A percentile compares a stretch with the other conserved stretches of the same genome.
Evolutionary conservation across 2,888 invertebrate species (phyloP).

Genomic region (Oxystoma pomonae): DNA sequence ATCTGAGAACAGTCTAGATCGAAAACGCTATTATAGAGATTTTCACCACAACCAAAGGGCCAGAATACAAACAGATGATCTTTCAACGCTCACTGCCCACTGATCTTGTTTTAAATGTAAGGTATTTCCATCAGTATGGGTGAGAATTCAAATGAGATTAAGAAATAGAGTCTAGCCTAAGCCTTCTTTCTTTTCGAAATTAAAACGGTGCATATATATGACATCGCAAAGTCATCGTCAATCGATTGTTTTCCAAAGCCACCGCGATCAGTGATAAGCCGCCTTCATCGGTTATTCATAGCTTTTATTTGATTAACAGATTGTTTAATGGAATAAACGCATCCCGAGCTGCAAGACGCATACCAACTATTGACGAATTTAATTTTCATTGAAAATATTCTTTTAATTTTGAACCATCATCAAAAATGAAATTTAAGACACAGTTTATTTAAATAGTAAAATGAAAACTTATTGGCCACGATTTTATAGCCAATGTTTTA

Average conservation of each 20-base stretch:
- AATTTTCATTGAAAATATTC: conserved; percentile 21
- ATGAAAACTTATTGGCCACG: too few relatives aligned
- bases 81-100: too few relatives aligned
- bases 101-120: too few relatives aligned
- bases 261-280: conserved; percentile 33
- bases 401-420: too few relatives aligned
- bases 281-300: conserved; percentile 40
- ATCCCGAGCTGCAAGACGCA: conserved; percentile 29
- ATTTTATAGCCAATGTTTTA: too few relatives aligned
- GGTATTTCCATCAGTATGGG: too few relatives aligned
- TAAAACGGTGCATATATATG: conserved; percentile 23
- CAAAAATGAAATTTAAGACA: too few relatives aligned
- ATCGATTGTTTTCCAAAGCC: conserved; percentile 34
- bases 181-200: conserved; percentile 25
- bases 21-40: too few relatives aligned
- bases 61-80: too few relatives aligned
- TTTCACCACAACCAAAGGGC: too few relatives aligned
- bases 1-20: too few relatives aligned
- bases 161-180: conserved; percentile 10
- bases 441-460: too few relatives aligned
- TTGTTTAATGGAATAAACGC: conserved; percentile 38
- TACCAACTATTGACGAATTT: conserved; percentile 27
- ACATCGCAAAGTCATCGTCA: conserved; percentile 31
- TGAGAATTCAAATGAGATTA: conserved; percentile 15
- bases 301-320: conserved; percentile 38